Conservation (phyloP, 2,888 invertebrate genomes). For the Plagodis dolabraria region DNA sequence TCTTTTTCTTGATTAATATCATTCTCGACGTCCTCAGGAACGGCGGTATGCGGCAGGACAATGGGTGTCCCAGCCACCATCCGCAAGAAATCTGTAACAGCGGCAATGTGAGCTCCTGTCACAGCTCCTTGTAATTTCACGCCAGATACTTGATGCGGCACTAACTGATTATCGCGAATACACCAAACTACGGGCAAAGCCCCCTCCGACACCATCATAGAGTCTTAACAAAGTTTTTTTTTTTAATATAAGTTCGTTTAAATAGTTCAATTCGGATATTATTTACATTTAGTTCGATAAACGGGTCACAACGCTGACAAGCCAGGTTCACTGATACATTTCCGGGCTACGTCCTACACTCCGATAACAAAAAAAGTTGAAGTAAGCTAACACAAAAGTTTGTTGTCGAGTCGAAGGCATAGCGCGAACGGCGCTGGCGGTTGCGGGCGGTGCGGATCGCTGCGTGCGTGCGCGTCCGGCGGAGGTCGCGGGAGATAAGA, state of each 20-base stretch:
- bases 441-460: conserved; percentile 63
- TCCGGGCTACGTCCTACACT: conserved; percentile 69
- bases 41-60: conserved; percentile 80
- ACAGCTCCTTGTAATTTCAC: conserved; percentile 87
- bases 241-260: conserved; percentile 36
- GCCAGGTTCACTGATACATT: conserved; percentile 63
- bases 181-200: conserved; percentile 88
- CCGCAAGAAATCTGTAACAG: conserved; percentile 87
- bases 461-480: conserved; percentile 79
- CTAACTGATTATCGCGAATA: conserved; percentile 88
- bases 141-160: conserved; percentile 87
- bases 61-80: conserved; percentile 87
- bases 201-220: conserved; percentile 87
- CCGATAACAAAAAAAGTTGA: conserved; percentile 62
- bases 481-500: conserved; percentile 85
- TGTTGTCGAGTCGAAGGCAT: conserved; percentile 70
- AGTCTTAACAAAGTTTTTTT: conserved; percentile 48
- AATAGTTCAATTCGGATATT: conserved; percentile 25
- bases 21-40: conserved; percentile 73
- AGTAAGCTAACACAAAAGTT: conserved; percentile 65
- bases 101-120: conserved; percentile 87
- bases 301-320: conserved; percentile 44
- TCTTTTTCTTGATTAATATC: conserved; percentile 76
- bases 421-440: conserved; percentile 65
- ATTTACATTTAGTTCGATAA: conserved; percentile 12